Base-by-base conservation (phyloP, 1,140 invertebrate genomes). In the Lepidurus couesii region DNA sequence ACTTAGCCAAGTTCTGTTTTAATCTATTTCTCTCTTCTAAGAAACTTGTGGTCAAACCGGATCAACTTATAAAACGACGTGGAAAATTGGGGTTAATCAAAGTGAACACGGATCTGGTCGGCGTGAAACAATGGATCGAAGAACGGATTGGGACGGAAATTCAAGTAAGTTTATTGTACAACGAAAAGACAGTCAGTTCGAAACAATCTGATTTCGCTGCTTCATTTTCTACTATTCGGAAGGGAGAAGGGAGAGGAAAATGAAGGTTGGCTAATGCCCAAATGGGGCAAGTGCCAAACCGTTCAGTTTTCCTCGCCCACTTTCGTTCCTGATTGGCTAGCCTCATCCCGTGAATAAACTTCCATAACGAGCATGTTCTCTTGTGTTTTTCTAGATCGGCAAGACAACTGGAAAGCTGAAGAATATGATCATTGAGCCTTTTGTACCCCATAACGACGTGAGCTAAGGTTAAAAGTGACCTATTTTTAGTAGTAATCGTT, bases 11-110 rank as follows among this genome's bases (percentile, higher is more conserved):
- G 53, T 26, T 26, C 21, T 26, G 26, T 74, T 47, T 44, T 34
- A 16, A 44, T 42, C 75, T 44, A 43, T 78, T 74, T 80, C 73
- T 79, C 65, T 81, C 24, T 82, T 81, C 78, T 81, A 86, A 95
- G 92, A 90, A 90, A 86, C 86, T 99, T 76, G 97, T 99, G 7
- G 97, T 97, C 5, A 99, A 99, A 85, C 98, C 97, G 0, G 98
- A 99, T 88, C 98, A 99, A 87, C 87, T 99, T 84, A 99, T 99
- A 82, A 99, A 99, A 86, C 88, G 98, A 42, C 90, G 98, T 77
- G 98, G 98, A 74, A 99, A 99, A 85, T 89, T 99, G 26, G 97
- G 97, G 42, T 87, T 99, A 44, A 98, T 99, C 80, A 96, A 97
- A 82, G 95, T 99, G 1, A 97, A 98, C 84, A 92, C 91, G 80